Percentiles rank a stretch among this genome's conserved stretches.
Evolutionary conservation across 1,140 invertebrate species (phyloP).

Genomic region (Lethrus apterus): DNA sequence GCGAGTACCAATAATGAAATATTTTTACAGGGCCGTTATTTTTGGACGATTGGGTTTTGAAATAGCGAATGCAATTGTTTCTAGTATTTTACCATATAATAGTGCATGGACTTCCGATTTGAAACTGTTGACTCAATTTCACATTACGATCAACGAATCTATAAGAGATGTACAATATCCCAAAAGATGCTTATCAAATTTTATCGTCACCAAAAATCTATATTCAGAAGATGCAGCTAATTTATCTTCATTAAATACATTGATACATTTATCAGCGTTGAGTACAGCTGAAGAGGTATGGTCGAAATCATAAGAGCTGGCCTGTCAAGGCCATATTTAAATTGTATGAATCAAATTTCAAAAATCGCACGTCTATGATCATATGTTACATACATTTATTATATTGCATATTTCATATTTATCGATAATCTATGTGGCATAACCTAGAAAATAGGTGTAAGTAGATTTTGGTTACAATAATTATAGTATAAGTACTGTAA

Average conservation of each 20-base stretch:
- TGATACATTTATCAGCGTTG: constrained; percentile 29
- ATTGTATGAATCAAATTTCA: too few relatives aligned
- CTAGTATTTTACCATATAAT: constrained; percentile 39
- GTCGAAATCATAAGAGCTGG: constrained; percentile 15
- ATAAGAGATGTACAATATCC: constrained; percentile 19
- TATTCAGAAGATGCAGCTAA: constrained; percentile 21
- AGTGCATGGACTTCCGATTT: constrained; percentile 41
- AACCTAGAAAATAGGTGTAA: too few relatives aligned
- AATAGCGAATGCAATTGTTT: constrained; percentile 41
- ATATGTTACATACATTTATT: too few relatives aligned
- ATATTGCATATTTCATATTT: too few relatives aligned
- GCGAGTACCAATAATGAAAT: background rate
- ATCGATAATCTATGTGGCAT: too few relatives aligned
- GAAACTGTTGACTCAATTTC: constrained; percentile 37
- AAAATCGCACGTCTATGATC: too few relatives aligned
- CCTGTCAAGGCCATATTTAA: constrained; percentile 14
- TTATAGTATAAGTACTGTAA: too few relatives aligned
- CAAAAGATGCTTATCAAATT: constrained; percentile 25
- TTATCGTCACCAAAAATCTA: constrained; percentile 23
- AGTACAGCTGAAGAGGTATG: constrained; percentile 30
- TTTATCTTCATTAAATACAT: constrained; percentile 23
- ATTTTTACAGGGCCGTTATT: constrained; percentile 39
- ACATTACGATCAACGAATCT: constrained; percentile 32
- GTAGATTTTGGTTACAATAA: too few relatives aligned
- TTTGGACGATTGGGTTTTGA: constrained; percentile 46